Conservation (phyloP, 2,797 vertebrate genomes). For the Pteropus rufus region DNA sequence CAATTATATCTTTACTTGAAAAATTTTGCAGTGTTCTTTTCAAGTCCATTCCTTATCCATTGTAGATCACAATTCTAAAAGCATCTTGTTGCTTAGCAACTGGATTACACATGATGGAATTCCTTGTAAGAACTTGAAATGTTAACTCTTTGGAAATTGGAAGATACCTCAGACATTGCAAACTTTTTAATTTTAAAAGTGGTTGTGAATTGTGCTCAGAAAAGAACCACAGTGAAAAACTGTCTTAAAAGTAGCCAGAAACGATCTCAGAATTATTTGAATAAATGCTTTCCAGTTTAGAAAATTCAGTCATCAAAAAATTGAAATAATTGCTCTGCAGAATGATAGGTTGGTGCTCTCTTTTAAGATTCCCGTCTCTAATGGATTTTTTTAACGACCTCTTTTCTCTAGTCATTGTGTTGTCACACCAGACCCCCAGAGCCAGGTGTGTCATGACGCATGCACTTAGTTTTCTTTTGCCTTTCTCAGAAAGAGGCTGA, state of each 20-base stretch:
- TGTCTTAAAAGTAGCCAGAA: not conserved
- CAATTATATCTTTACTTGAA: not conserved
- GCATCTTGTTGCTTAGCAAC: slow-evolving; percentile 66
- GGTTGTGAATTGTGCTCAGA: not conserved
- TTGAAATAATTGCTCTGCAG: slow-evolving; percentile 34
- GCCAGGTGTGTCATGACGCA: slow-evolving; percentile 20
- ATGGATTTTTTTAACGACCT: not conserved
- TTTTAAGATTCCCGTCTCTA: not conserved
- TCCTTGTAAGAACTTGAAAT: slow-evolving; percentile 35
- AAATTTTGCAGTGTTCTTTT: slow-evolving; percentile 7
- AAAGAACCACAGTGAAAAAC: slow-evolving; percentile 11
- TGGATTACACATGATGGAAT: not conserved
- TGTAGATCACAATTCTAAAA: slow-evolving; percentile 43
- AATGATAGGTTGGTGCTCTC: not conserved
- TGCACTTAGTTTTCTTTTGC: not conserved
- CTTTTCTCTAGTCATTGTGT: not conserved
- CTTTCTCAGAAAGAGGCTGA: not conserved
- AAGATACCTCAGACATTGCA: not conserved
- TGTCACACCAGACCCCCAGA: not conserved
- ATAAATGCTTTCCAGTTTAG: slow-evolving; percentile 54
- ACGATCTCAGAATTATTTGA: slow-evolving; percentile 32
- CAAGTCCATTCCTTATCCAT: not conserved
- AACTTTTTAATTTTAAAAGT: slow-evolving; percentile 49
- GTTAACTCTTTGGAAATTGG: slow-evolving; percentile 39
- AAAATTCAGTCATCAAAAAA: slow-evolving; percentile 39